Evolutionary conservation across 1,140 invertebrate species (phyloP).

Genomic region (Whitmania pigra): DNA sequence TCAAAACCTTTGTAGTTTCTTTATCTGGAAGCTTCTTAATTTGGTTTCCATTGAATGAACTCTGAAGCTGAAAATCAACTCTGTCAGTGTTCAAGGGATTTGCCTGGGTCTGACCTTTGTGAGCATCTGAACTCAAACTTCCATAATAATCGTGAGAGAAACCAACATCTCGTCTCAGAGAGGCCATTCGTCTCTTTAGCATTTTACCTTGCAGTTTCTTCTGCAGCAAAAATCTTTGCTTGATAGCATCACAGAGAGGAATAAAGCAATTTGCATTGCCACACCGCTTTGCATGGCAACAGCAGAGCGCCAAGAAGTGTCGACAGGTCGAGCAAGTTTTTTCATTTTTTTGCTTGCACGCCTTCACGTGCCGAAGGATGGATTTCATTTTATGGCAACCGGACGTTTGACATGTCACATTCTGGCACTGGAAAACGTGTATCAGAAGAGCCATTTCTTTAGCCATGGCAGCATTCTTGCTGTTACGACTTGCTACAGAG

Average conservation of each 20-base stretch:
- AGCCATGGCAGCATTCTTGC: constrained; percentile 44
- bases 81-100: too few species aligned
- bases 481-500: not conserved
- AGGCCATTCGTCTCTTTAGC: constrained; percentile 67
- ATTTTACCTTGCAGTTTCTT: constrained; percentile 74
- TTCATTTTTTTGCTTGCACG: constrained; percentile 86
- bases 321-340: constrained; percentile 87
- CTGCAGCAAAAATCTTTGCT: constrained; percentile 85
- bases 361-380: constrained; percentile 86
- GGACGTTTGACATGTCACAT: constrained; percentile 88
- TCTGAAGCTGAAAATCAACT: too few species aligned
- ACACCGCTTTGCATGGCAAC: constrained; percentile 98
- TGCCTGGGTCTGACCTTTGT: too few species aligned
- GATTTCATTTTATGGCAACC: constrained; percentile 98
- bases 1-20: too few species aligned
- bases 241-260: constrained; percentile 94
- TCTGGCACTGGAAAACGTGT: not conserved
- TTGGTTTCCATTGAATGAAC: too few species aligned
- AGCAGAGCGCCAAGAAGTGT: constrained; percentile 80
- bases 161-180: constrained; percentile 41
- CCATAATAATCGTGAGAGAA: too few species aligned
- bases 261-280: constrained; percentile 80
- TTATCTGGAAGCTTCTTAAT: too few species aligned
- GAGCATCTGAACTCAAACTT: too few species aligned
- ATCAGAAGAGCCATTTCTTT: not conserved